A percentile compares a stretch with the other conserved stretches of the same genome.
Evolutionary conservation across 2,888 invertebrate genomes (phyloP).

Genomic region (Eilema sororculum): DNA sequence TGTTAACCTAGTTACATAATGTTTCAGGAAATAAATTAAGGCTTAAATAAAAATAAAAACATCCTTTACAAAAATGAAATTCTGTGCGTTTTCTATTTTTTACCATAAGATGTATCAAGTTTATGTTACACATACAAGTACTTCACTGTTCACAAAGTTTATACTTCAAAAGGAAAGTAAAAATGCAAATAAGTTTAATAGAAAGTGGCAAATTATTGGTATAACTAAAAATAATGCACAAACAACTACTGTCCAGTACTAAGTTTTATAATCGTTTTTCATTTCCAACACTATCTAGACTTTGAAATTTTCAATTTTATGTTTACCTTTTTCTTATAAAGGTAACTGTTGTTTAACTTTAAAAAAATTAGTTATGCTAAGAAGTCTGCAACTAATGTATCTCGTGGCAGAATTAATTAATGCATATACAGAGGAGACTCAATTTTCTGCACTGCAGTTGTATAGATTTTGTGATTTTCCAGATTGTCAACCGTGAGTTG

Average conservation of each 20-base stretch:
- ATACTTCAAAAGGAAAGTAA: background rate
- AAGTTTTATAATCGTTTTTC: no score
- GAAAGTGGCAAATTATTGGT: background rate
- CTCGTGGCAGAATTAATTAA: background rate
- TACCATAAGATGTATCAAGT: no score
- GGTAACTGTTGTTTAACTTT: background rate
- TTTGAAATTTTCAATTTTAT: background rate
- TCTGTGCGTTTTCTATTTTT: no score
- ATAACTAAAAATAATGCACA: background rate
- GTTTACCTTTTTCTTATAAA: background rate
- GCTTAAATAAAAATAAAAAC: no score
- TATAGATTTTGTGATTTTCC: background rate
- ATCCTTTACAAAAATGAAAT: no score
- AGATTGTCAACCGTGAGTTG: background rate
- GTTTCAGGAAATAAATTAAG: no score
- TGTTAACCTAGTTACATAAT: no score
- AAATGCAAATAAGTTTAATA: constrained; percentile 1
- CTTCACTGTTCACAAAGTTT: background rate
- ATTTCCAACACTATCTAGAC: no score
- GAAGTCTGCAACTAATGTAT: background rate
- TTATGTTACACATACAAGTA: background rate
- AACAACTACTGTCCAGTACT: background rate
- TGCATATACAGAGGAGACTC: no score
- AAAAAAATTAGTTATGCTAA: background rate
- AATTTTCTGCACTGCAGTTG: background rate